Conservation (phyloP, 2,888 invertebrate genomes). For the Drosophila neoperkinsi region DNA sequence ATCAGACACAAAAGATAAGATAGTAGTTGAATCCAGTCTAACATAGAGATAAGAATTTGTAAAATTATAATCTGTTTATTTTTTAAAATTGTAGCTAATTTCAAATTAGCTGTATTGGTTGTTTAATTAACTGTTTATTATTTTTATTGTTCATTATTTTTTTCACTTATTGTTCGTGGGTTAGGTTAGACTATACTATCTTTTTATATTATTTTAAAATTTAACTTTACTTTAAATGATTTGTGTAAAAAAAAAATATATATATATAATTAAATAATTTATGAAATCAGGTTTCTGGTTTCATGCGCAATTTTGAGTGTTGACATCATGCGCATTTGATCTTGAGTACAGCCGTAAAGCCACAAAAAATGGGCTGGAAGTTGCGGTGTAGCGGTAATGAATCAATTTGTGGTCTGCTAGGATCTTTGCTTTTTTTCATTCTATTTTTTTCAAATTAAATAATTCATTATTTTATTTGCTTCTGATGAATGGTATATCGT, state of each 20-base stretch:
- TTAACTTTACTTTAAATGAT: not conserved
- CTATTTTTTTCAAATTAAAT: too few relatives aligned
- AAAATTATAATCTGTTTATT: not conserved
- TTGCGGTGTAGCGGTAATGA: too few relatives aligned
- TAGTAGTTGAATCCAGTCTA: not conserved
- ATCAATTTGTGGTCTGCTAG: too few relatives aligned
- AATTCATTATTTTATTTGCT: not conserved
- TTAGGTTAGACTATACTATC: not conserved
- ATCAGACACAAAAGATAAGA: too few relatives aligned
- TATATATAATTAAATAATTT: not conserved
- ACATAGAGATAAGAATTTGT: not conserved
- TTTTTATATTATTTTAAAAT: not conserved
- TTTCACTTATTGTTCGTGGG: not conserved
- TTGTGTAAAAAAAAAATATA: not conserved
- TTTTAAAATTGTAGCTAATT: not conserved
- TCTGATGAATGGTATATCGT: too few relatives aligned
- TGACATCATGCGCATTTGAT: too few relatives aligned
- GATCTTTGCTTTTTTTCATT: too few relatives aligned
- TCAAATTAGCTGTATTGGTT: not conserved
- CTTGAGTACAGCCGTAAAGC: not conserved
- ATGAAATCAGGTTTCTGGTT: too few relatives aligned
- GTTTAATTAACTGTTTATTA: not conserved
- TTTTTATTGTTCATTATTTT: not conserved
- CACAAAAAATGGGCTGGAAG: too few relatives aligned
- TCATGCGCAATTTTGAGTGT: too few relatives aligned